Evolutionary conservation across 2,888 invertebrate species (phyloP).

Genomic region (Liodrosophila aerea): DNA sequence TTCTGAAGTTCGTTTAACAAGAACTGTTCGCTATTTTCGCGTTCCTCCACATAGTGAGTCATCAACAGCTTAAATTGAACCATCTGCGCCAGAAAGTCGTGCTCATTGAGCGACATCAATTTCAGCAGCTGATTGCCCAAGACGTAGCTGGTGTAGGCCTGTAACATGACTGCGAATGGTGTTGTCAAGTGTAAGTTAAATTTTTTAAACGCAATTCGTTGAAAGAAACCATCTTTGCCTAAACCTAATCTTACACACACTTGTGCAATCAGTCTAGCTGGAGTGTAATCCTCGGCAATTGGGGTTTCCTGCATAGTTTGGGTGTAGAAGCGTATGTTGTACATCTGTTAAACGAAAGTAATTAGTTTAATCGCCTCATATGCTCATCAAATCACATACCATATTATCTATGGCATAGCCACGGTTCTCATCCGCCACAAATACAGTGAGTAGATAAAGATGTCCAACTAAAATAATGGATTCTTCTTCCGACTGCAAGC

Average conservation of each 20-base stretch:
- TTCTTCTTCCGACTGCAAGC: constrained; percentile 36
- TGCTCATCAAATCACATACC: constrained; percentile 36
- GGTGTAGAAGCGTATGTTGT: constrained; percentile 78
- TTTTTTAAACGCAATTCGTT: constrained; percentile 68
- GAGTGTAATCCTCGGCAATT: constrained; percentile 50
- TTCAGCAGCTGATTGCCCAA: constrained; percentile 76
- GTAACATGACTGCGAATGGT: constrained; percentile 73
- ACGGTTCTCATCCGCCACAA: constrained; percentile 73
- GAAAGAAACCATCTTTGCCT: constrained; percentile 70
- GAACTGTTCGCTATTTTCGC: constrained; percentile 75
- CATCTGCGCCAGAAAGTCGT: constrained; percentile 66
- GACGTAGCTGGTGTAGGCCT: constrained; percentile 77
- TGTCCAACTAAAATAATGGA: constrained; percentile 70
- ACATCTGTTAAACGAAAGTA: constrained; percentile 52
- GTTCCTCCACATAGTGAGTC: constrained; percentile 72
- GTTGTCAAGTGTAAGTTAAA: constrained; percentile 60
- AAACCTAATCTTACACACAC: constrained; percentile 69
- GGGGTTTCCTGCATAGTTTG: constrained; percentile 64
- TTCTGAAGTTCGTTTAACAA: constrained; percentile 71
- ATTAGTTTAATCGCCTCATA: not conserved
- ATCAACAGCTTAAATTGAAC: constrained; percentile 68
- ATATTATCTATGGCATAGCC: constrained; percentile 78
- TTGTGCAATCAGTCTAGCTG: constrained; percentile 76
- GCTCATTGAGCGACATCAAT: constrained; percentile 74
- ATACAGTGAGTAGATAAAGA: constrained; percentile 72